A percentile compares a stretch with the other conserved stretches of the same genome.
Evolutionary conservation across 2,797 vertebrate genomes (phyloP).

Genomic region (Falco concolor): DNA sequence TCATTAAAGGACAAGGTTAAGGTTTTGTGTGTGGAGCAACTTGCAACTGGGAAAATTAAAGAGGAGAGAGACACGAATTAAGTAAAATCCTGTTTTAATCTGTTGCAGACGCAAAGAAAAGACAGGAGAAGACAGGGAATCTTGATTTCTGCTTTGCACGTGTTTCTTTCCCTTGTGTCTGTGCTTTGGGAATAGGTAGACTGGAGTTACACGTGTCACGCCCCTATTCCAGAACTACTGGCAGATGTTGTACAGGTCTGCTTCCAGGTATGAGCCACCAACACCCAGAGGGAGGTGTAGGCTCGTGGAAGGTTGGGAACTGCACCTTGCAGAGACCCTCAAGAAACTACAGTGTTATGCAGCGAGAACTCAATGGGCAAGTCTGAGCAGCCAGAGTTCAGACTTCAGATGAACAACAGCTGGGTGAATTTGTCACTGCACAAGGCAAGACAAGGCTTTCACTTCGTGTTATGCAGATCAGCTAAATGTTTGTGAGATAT

Average conservation of each 20-base stretch:
- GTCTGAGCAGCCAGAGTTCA: background rate
- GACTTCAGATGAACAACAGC: background rate
- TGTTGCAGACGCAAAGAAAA: background rate
- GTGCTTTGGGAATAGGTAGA: background rate
- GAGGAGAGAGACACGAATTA: background rate
- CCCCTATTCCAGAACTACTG: background rate
- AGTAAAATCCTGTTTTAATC: background rate
- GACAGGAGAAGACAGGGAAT: background rate
- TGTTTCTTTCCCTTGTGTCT: background rate
- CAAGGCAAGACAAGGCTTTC: background rate
- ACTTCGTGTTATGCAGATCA: background rate
- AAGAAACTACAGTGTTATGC: background rate
- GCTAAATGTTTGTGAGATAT: background rate
- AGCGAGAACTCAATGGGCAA: background rate
- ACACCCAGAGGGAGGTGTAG: background rate
- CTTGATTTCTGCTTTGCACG: background rate
- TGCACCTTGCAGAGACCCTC: background rate
- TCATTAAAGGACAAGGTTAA: background rate
- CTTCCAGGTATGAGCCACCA: background rate
- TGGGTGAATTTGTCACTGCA: background rate
- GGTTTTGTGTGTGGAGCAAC: background rate
- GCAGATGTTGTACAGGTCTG: accelerated
- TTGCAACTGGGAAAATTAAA: background rate
- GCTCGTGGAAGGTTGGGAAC: background rate
- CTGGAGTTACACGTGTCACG: background rate